Evolutionary conservation across 2,797 vertebrate species (phyloP).

Genomic region (Argyrosomus regius): DNA sequence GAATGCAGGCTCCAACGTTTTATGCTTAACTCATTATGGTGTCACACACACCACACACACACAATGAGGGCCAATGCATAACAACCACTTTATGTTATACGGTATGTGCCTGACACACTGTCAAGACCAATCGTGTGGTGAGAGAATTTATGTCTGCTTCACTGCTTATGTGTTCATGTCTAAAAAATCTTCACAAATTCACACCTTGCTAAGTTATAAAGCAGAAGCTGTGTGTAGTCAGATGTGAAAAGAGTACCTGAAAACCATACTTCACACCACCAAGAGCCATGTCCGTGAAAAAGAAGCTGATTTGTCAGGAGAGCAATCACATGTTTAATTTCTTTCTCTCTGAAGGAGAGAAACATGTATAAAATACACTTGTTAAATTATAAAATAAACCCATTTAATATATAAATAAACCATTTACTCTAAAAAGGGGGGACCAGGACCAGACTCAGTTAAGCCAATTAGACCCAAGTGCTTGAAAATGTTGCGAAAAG

Average conservation of each 20-base stretch:
- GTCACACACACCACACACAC: conserved; percentile 30
- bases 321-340: no score
- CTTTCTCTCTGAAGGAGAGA: no score
- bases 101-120: conserved; percentile 12
- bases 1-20: conserved; percentile 58
- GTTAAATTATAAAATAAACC: no score
- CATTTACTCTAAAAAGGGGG: no score
- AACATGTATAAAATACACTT: background rate
- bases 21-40: conserved; percentile 68
- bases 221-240: conserved; percentile 25
- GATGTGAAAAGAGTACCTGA: background rate
- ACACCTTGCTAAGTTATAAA: conserved; percentile 24
- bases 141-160: conserved; percentile 34
- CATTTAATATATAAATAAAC: no score
- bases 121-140: conserved; percentile 33
- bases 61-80: background rate
- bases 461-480: no score
- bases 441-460: no score
- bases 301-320: no score
- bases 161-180: conserved; percentile 20
- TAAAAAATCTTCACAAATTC: conserved; percentile 40
- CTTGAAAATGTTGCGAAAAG: no score
- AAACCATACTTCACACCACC: no score
- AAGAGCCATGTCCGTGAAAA: no score
- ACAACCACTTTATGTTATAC: conserved; percentile 15